These are phyloP conservation scores for Panzeria rudis DNA, from an alignment of 2,888 invertebrate genomes.

Conservation along the genomic window DNA sequence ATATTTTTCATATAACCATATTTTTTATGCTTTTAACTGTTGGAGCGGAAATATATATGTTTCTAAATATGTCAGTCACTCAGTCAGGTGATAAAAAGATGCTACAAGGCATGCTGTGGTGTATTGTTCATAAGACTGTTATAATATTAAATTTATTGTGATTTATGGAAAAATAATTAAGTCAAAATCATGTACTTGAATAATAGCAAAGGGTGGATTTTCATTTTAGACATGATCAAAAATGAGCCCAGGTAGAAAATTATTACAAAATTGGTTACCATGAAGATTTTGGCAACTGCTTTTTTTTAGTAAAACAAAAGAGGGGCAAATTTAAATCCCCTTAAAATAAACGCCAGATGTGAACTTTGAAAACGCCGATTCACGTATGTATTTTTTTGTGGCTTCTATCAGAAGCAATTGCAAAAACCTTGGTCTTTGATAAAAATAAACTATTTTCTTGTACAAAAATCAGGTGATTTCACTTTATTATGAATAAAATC, in stretches of 20 bases:
- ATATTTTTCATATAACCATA: neutral
- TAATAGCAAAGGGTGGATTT: neutral
- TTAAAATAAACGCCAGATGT: no score
- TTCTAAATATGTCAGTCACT: slow-evolving; percentile 23
- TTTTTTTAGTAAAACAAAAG: no score
- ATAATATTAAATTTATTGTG: slow-evolving; percentile 7
- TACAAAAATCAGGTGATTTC: no score
- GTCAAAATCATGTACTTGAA: neutral
- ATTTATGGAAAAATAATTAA: slow-evolving; percentile 31
- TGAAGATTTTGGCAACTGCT: no score
- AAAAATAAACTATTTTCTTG: no score
- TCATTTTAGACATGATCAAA: neutral
- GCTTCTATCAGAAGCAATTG: no score
- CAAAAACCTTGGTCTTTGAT: no score
- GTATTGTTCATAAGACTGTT: neutral
- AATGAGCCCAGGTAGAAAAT: neutral
- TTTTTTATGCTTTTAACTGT: neutral
- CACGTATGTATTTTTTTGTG: no score
- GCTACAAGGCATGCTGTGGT: neutral
- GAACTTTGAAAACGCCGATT: no score
- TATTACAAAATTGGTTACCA: neutral
- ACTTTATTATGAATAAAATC: no score
- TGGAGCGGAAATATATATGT: slow-evolving; percentile 29
- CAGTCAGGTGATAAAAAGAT: slow-evolving; percentile 24
- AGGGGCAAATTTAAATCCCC: no score